A percentile compares a stretch with the other conserved stretches of the same genome.
These are phyloP conservation scores for Anguilla marmorata DNA, from an alignment of 2,797 vertebrate species.

Conservation along the genomic window DNA sequence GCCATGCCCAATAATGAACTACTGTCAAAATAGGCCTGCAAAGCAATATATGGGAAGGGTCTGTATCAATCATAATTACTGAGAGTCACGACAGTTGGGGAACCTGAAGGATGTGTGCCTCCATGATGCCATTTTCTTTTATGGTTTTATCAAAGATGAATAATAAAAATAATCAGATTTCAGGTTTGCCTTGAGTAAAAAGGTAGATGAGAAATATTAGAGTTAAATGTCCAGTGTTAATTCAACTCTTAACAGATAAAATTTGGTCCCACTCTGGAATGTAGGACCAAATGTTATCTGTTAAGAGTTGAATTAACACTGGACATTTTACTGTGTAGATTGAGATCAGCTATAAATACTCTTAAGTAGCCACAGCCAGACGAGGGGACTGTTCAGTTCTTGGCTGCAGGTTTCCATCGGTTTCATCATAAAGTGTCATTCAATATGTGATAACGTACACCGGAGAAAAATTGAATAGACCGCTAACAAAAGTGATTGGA, in stretches of 20 bases:
- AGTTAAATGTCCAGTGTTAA: no score
- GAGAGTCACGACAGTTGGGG: constrained; percentile 71
- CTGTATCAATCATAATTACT: constrained; percentile 87
- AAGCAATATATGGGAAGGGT: constrained; percentile 82
- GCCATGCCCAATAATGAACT: constrained; percentile 88
- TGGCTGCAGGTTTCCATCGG: neutral
- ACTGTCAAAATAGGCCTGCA: constrained; percentile 88
- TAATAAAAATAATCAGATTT: constrained; percentile 30
- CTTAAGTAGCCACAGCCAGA: neutral
- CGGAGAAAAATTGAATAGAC: neutral
- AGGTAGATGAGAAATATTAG: no score
- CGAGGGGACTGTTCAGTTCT: neutral
- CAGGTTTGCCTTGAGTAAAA: no score
- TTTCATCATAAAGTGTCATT: neutral
- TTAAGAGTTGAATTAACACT: neutral
- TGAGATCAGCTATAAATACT: neutral
- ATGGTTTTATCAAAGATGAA: constrained; percentile 61
- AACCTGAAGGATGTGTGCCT: constrained; percentile 43
- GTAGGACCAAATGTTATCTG: no score
- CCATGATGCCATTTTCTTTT: constrained; percentile 55
- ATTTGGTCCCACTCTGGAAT: no score
- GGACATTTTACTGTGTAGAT: neutral
- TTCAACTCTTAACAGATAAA: no score
- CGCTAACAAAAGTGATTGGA: neutral
- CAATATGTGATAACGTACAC: neutral